Base-by-base conservation (phyloP, 2,797 vertebrate species). In the Carcharodon carcharias region DNA sequence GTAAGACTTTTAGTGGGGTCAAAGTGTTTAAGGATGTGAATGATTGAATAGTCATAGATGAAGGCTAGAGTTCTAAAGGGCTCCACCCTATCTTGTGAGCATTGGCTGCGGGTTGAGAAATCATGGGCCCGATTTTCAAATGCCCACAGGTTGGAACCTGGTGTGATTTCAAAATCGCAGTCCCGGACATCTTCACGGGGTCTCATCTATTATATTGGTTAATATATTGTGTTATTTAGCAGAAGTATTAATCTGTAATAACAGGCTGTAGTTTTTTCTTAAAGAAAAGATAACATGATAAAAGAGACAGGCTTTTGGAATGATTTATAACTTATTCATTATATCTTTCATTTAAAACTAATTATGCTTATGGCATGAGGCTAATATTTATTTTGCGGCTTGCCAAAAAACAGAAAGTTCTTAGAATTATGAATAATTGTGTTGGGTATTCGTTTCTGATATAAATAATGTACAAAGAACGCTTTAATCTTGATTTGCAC, bases 381-480 rank as follows among this genome's bases (percentile, higher is more conserved):
- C 50, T 35, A 69, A 31, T 73, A 56, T 35, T 73, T 71, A 54
- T 28, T 77, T 56, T 95, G 54, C 8, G 6, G 12, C 45, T 73
- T 95, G 69, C 94, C 50, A 58, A 95, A 14, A 45, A n/a, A 73
- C 69, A 73, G 28, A 21, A 95, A 95, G 69, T n/a, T 77, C 69
- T 73, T 69, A 26, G 26, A 11, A 95, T 50, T 28, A 69, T 95
- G 50, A 95, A 67, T 95, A 73, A 73, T 56, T 56, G 61, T 54
- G n/a, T 54, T 54, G 40, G 2, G 28, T 54, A 54, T 1, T 3
- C 50, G n/a, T 28, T 71, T 69, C 45, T 58, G 67, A 21, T 77
- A 73, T 95, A 73, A 94, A 73, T 95, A n/a, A 92, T n/a, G 61
- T 63, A 65, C 63, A 93, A 93, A 67, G 61, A 0, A 93, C 91